Percentiles rank a stretch among this genome's conserved stretches.
These are phyloP conservation scores for Nomada fabriciana DNA, from an alignment of 2,888 invertebrate genomes.

Conservation along the genomic window DNA sequence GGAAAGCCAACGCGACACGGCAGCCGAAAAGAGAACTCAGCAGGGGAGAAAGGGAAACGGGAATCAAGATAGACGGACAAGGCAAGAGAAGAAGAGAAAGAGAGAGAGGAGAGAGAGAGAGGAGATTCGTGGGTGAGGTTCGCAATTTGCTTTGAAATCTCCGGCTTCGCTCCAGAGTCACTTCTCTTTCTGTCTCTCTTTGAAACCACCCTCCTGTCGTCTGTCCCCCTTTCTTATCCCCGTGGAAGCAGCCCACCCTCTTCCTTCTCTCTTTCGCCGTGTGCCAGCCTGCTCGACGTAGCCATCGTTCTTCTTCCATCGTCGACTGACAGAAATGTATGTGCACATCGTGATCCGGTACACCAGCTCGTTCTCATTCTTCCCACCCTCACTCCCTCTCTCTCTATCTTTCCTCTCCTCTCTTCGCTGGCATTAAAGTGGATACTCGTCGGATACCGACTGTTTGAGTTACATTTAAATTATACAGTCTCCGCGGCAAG, in stretches of 20 bases:
- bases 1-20: constrained; percentile 42
- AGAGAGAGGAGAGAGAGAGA: constrained; percentile 4
- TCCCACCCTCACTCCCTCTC: neutral
- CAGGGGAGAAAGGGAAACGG: constrained; percentile 27
- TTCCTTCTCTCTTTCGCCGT: constrained; percentile 38
- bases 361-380: neutral
- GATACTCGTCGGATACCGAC: constrained; percentile 46
- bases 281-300: constrained; percentile 44
- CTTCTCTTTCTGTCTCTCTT: constrained; percentile 48
- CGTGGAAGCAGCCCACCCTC: constrained; percentile 11
- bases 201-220: constrained; percentile 21
- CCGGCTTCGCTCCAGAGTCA: constrained; percentile 55
- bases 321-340: constrained; percentile 46
- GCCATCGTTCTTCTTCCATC: constrained; percentile 47
- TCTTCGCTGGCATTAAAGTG: constrained; percentile 47
- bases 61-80: constrained; percentile 37
- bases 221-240: constrained; percentile 34
- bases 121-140: constrained; percentile 54
- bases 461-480: constrained; percentile 57
- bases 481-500: constrained; percentile 29
- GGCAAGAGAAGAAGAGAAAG: neutral
- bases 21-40: constrained; percentile 30
- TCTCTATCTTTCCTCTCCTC: neutral
- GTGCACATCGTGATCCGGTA: constrained; percentile 51
- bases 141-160: constrained; percentile 75